phyloP scores from a whole-genome alignment of 2,797 vertebrate species.

The Lemur catta region DNA sequence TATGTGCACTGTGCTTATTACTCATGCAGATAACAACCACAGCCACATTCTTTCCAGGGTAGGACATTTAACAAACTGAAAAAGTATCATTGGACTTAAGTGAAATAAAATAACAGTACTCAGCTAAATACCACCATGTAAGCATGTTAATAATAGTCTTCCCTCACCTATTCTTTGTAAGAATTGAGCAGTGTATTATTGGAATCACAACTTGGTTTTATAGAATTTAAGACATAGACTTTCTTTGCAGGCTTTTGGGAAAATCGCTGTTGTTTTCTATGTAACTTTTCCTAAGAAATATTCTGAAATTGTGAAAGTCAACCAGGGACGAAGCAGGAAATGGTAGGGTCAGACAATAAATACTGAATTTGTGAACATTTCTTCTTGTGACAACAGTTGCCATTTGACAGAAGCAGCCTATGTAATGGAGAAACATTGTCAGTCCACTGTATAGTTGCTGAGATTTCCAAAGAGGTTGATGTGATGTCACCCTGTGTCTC shows the following conservation, averaged over 20 bases:
- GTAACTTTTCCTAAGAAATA: slow-evolving; percentile 44
- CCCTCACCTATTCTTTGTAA: neutral
- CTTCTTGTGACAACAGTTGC: slow-evolving; percentile 27
- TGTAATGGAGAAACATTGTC: slow-evolving; percentile 40
- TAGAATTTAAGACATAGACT: neutral
- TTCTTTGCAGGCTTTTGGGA: neutral
- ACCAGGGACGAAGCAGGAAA: slow-evolving; percentile 18
- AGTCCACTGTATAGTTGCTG: slow-evolving; percentile 36
- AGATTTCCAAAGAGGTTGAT: slow-evolving; percentile 10
- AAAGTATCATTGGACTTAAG: neutral
- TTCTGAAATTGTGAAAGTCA: slow-evolving; percentile 34
- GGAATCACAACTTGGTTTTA: neutral
- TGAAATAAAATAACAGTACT: neutral
- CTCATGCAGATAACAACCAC: neutral
- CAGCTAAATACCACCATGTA: neutral
- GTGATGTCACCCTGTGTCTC: neutral
- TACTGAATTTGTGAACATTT: slow-evolving; percentile 18
- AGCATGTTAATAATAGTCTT: neutral
- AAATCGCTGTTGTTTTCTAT: slow-evolving; percentile 2
- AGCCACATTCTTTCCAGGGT: neutral
- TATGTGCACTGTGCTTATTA: neutral
- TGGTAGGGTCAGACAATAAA: slow-evolving; percentile 36
- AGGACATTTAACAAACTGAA: neutral
- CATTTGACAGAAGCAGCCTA: slow-evolving; percentile 43
- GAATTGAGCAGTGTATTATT: neutral